A percentile compares a stretch with the other conserved stretches of the same genome.
phyloP scores from a whole-genome alignment of 2,888 invertebrate genomes.

The Conops quadrifasciatus region DNA sequence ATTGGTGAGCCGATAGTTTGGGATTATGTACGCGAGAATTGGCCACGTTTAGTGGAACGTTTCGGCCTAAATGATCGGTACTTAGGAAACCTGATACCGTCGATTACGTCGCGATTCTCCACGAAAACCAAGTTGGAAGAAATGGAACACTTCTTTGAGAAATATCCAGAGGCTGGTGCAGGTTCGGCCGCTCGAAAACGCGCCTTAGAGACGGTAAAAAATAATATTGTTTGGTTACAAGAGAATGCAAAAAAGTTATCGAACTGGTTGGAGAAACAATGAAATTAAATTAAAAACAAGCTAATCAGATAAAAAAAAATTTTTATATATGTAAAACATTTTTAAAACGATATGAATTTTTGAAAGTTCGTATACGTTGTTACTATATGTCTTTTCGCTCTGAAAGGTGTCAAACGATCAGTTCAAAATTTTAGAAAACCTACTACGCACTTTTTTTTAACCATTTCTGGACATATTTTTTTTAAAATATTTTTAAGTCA shows the following conservation, averaged over 20 bases:
- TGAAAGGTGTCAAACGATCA: no score
- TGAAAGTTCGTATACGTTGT: no score
- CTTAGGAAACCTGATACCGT: constrained; percentile 78
- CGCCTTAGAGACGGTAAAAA: constrained; percentile 79
- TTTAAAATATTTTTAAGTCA: no score
- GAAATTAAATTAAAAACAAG: not conserved
- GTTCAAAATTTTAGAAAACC: no score
- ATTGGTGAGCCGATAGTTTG: constrained; percentile 80
- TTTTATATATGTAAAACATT: no score
- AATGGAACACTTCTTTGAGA: constrained; percentile 79
- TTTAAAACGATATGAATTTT: no score
- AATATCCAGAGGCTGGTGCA: constrained; percentile 88
- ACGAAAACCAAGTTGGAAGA: constrained; percentile 76
- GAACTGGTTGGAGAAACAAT: constrained; percentile 69
- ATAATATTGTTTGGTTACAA: constrained; percentile 84
- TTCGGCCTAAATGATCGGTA: constrained; percentile 85
- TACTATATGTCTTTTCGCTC: no score
- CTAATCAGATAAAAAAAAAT: no score
- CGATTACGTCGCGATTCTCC: constrained; percentile 75
- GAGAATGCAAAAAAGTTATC: constrained; percentile 70
- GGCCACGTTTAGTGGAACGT: constrained; percentile 76
- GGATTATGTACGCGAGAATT: constrained; percentile 83
- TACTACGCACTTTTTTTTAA: no score
- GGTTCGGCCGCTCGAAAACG: constrained; percentile 77
- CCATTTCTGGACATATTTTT: no score